A percentile compares a stretch with the other conserved stretches of the same genome.
These are phyloP conservation scores for Lanius collurio DNA, from an alignment of 2,113 vertebrate genomes.

Conservation along the genomic window DNA sequence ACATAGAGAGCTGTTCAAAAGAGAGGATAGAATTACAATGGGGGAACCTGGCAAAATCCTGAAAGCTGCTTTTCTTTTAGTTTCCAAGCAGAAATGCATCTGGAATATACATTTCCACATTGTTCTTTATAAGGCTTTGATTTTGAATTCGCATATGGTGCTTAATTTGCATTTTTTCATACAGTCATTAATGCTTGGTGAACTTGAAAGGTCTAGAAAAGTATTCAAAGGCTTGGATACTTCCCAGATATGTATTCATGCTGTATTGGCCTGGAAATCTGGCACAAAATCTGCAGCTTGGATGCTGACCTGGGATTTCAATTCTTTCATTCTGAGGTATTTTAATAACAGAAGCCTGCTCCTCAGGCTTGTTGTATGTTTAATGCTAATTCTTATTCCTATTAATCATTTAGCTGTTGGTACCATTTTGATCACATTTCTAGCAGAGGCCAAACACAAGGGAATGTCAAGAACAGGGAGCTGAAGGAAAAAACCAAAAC, in stretches of 20 bases:
- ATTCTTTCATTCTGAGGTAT: not conserved
- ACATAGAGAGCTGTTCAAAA: conserved; percentile 1
- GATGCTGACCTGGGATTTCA: conserved; percentile 8
- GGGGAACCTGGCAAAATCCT: conserved; percentile 47
- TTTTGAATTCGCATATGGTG: conserved; percentile 52
- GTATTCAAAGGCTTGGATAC: conserved; percentile 44
- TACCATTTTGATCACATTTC: not conserved
- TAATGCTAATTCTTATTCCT: not conserved
- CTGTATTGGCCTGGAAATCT: conserved; percentile 18
- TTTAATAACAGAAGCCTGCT: not conserved
- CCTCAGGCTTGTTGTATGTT: not conserved
- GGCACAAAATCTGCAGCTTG: not conserved
- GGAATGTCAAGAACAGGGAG: not conserved
- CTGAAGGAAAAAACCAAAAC: not conserved
- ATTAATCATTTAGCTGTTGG: not conserved
- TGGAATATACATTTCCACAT: conserved; percentile 32
- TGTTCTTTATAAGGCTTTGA: conserved; percentile 22
- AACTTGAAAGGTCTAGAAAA: conserved; percentile 57
- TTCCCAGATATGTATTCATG: conserved; percentile 45
- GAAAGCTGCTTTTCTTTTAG: conserved; percentile 17
- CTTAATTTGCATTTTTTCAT: conserved; percentile 57
- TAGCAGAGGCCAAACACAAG: not conserved
- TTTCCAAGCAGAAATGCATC: conserved; percentile 30
- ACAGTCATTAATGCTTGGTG: conserved; percentile 16
- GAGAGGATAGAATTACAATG: conserved; percentile 10